Percentiles rank a stretch among this genome's conserved stretches.
Evolutionary conservation across 2,888 invertebrate species (phyloP).

Genomic region (Mycalesis mineus): DNA sequence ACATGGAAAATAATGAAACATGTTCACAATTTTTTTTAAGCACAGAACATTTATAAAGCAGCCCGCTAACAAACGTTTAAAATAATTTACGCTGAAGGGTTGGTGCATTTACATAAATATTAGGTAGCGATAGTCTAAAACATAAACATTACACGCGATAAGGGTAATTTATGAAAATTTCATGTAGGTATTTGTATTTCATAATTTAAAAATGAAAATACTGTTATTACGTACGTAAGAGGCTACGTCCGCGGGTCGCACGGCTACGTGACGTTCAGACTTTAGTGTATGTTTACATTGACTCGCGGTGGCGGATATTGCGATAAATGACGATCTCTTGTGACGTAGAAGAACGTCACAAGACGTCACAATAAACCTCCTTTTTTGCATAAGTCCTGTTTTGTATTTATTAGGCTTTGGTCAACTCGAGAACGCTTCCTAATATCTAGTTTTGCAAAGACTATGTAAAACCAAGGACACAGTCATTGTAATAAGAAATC

Average conservation of each 20-base stretch:
- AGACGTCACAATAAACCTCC: too few species aligned
- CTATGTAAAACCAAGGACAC: too few species aligned
- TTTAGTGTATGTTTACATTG: not conserved
- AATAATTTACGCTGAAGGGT: conserved; percentile 68
- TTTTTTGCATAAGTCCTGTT: too few species aligned
- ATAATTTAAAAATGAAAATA: conserved; percentile 40
- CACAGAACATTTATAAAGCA: conserved; percentile 46
- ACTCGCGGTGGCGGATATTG: not conserved
- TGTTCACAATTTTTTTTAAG: conserved; percentile 7
- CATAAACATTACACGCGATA: conserved; percentile 71
- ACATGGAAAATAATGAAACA: conserved; percentile 3
- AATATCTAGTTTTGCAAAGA: too few species aligned
- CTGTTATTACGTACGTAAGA: conserved; percentile 31
- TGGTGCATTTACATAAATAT: conserved; percentile 68
- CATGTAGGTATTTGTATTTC: conserved; percentile 50
- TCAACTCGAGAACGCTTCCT: too few species aligned
- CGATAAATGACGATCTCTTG: too few species aligned
- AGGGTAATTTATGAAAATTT: conserved; percentile 64
- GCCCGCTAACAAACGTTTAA: conserved; percentile 57
- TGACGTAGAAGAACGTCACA: too few species aligned
- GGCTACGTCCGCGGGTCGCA: conserved; percentile 29
- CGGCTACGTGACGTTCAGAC: conserved; percentile 30
- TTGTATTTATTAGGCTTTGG: too few species aligned
- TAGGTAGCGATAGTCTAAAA: conserved; percentile 53
- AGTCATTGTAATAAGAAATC: too few species aligned